Evolutionary conservation across 2,113 vertebrate species (phyloP), one percentile per base, ranked within the genome.

Genomic region (Scolopax mira): DNA sequence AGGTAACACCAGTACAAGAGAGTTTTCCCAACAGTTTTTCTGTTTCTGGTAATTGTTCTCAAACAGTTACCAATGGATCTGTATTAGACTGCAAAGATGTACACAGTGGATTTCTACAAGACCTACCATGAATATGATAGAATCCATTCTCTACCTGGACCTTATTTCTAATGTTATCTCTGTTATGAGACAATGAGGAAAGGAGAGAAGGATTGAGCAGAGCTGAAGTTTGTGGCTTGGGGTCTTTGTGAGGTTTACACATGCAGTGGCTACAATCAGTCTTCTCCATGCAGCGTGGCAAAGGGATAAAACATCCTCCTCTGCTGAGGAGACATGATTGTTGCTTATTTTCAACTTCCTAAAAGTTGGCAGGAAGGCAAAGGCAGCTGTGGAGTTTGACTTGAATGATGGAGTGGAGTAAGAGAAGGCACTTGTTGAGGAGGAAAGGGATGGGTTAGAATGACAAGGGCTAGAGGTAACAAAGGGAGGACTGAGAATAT

Each of bases 271-370:
- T 33, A 5, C 44, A 49, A 0, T 13, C 31, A 35, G 27, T 18
- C 15, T 80, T 58, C 41, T 48, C n/a, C 17, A 7, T 15, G 19
- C 3, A 3, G n/a, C 2, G 0, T 49, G 19, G 9, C 21, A 39
- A 44, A 14, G 14, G 3, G 49, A 30, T 14, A 37, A 58, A 65
- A 27, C 16, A 28, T 3, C 5, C 21, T 52, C 23, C 9, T 31
- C 55, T 77, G 33, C 66, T 51, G 41, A 46, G 37, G 11, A 35
- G 7, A 35, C 12, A 67, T 14, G 17, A 11, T 28, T 22, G 2
- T 55, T n/a, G 8, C 2, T 57, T 12, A 10, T 33, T 69, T 62
- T 64, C n/a, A n/a, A n/a, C n/a, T n/a, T n/a, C n/a, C 30, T 30
- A 14, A 58, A 30, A 58, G 18, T 49, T 70, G n/a, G n/a, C n/a